Percentiles rank a stretch among this genome's conserved stretches.
phyloP scores from a whole-genome alignment of 2,888 invertebrate species.

The Latrodectus elegans region DNA sequence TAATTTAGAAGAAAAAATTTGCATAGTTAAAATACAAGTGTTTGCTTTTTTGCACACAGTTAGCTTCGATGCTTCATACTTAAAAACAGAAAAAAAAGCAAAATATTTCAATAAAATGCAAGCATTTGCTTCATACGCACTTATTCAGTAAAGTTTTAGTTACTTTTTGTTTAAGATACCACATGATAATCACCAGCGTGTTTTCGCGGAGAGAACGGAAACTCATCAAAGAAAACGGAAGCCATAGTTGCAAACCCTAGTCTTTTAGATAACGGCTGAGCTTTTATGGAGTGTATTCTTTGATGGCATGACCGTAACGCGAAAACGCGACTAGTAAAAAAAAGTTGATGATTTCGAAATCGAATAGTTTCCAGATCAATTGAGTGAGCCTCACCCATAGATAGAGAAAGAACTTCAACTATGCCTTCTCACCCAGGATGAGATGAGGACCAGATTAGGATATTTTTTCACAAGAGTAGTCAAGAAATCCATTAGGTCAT shows the following conservation, averaged over 20 bases:
- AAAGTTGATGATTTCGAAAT: neutral
- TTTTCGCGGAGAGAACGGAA: slow-evolving; percentile 50
- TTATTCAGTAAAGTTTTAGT: no score
- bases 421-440: neutral
- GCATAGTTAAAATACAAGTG: no score
- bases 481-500: neutral
- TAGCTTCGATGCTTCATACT: no score
- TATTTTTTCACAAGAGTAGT: neutral
- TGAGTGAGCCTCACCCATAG: neutral
- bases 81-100: no score
- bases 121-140: no score
- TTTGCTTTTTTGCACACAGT: no score
- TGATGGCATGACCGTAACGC: slow-evolving; percentile 34
- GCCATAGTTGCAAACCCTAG: neutral
- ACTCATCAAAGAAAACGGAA: slow-evolving; percentile 7
- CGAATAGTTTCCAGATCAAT: neutral
- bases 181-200: slow-evolving; percentile 12
- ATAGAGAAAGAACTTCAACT: neutral
- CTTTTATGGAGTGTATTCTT: slow-evolving; percentile 10
- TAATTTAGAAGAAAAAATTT: no score
- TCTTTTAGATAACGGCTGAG: neutral
- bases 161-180: no score
- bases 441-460: no score
- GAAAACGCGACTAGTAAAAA: slow-evolving; percentile 31
- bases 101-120: no score